These are phyloP conservation scores for Microcebus tavaratra DNA, from an alignment of 2,113 vertebrate genomes.

Conservation along the genomic window DNA sequence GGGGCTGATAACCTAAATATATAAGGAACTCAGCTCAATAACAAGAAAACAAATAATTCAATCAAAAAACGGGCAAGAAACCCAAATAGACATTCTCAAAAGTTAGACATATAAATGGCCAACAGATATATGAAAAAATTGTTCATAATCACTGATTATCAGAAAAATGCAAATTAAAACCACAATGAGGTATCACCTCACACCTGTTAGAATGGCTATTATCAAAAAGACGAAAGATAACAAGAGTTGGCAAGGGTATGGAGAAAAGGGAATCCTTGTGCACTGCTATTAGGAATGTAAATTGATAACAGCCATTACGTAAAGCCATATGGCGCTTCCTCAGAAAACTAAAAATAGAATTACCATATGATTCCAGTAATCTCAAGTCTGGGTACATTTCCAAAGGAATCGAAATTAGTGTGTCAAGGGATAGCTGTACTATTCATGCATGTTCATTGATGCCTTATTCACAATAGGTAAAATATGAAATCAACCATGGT, in stretches of 20 bases:
- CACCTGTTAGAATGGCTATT: neutral
- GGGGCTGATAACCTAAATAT: neutral
- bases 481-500: neutral
- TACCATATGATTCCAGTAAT: neutral
- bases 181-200: neutral
- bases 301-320: neutral
- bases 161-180: neutral
- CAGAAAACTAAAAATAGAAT: neutral
- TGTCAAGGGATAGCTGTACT: neutral
- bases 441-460: neutral
- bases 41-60: neutral
- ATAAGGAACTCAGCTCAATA: neutral
- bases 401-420: neutral
- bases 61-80: neutral
- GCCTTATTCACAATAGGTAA: neutral
- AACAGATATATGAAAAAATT: neutral
- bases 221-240: neutral
- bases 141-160: neutral
- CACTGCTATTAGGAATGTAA: neutral
- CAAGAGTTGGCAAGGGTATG: neutral
- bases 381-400: neutral
- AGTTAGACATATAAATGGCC: neutral
- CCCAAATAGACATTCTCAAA: neutral
- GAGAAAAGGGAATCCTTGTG: neutral
- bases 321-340: neutral